phyloP scores from a whole-genome alignment of 2,888 invertebrate species.

The Apantesis nais region DNA sequence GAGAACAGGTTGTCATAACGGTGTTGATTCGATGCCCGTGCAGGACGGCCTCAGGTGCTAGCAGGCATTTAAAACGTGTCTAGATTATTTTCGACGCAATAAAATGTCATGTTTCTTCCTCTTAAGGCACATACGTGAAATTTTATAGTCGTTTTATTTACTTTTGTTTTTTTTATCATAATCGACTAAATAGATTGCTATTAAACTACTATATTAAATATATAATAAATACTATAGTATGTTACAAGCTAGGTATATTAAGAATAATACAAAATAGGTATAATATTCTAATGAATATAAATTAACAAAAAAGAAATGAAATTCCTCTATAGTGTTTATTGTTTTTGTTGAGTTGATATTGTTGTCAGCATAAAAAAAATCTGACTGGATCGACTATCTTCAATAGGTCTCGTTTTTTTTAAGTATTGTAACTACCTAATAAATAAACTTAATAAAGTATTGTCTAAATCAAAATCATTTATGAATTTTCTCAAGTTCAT shows the following conservation, averaged over 20 bases:
- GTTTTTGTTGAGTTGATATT: too few relatives aligned
- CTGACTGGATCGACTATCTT: too few relatives aligned
- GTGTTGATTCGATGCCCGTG: constrained; percentile 56
- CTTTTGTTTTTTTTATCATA: background rate
- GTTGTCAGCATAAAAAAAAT: too few relatives aligned
- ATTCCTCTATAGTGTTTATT: too few relatives aligned
- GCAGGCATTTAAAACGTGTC: constrained; percentile 32
- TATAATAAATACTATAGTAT: background rate
- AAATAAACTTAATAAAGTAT: too few relatives aligned
- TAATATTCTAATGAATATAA: background rate
- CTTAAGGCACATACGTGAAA: background rate
- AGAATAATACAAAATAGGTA: background rate
- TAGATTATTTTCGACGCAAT: constrained; percentile 28
- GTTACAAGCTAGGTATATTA: background rate
- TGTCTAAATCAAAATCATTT: background rate
- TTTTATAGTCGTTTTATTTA: background rate
- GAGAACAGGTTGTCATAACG: constrained; percentile 59
- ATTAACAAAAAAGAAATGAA: background rate
- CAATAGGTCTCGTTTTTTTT: too few relatives aligned
- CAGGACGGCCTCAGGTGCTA: constrained; percentile 38
- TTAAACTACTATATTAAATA: background rate
- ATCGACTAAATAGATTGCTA: background rate
- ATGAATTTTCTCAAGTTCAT: background rate
- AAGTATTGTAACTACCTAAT: too few relatives aligned
- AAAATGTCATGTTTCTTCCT: constrained; percentile 4